These are phyloP conservation scores for Bucorvus abyssinicus DNA, from an alignment of 2,797 vertebrate genomes.

Conservation along the genomic window DNA sequence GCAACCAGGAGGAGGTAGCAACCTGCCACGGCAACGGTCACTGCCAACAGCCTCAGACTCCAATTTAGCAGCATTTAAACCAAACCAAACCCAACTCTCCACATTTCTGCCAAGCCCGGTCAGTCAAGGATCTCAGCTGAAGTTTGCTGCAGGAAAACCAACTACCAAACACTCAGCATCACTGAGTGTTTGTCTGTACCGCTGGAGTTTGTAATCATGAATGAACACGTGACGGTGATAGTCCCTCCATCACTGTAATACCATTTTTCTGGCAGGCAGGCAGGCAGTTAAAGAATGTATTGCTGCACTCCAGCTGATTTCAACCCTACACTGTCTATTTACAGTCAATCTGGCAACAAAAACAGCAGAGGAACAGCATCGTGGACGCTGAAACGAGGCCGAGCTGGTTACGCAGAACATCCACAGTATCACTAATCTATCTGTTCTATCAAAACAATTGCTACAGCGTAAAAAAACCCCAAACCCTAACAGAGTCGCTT, in stretches of 20 bases:
- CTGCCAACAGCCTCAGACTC: not conserved
- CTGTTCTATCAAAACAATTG: not conserved
- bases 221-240: not conserved
- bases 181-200: not conserved
- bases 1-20: not conserved
- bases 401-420: not conserved
- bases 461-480: not conserved
- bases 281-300: not conserved
- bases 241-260: not conserved
- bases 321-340: not conserved
- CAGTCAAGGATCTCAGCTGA: not conserved
- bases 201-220: not conserved
- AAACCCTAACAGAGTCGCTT: not conserved
- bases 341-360: not conserved
- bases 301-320: not conserved
- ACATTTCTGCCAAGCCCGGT: not conserved
- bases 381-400: not conserved
- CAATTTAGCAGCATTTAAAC: not conserved
- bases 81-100: not conserved
- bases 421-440: not conserved
- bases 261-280: not conserved
- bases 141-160: not conserved
- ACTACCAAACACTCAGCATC: not conserved
- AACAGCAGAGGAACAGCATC: not conserved
- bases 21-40: not conserved